A percentile compares a stretch with the other conserved stretches of the same genome.
phyloP scores from a whole-genome alignment of 2,797 vertebrate genomes.

The Spatula versicolor region DNA sequence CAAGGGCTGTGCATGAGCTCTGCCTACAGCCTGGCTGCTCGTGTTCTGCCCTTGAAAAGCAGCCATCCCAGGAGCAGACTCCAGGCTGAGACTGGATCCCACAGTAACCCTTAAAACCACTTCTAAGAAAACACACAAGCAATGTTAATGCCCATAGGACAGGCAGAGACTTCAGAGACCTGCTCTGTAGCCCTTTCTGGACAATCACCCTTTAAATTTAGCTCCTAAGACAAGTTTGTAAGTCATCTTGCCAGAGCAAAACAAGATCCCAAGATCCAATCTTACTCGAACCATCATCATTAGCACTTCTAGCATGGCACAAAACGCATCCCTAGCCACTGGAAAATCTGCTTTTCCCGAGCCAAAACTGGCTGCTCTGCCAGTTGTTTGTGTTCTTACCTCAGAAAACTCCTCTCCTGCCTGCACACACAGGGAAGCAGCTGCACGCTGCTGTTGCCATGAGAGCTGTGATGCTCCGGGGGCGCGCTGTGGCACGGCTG shows the following conservation, averaged over 20 bases:
- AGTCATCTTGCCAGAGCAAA: background rate
- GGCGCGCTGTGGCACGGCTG: background rate
- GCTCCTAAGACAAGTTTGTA: background rate
- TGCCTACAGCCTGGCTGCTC: background rate
- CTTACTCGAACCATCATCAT: background rate
- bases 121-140: background rate
- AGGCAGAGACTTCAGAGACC: background rate
- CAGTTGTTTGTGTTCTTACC: slow-evolving; percentile 16
- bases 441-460: slow-evolving; percentile 36
- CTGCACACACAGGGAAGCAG: background rate
- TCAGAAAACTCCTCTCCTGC: slow-evolving; percentile 44
- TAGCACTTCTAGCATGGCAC: background rate
- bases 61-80: background rate
- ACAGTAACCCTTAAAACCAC: background rate
- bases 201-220: background rate
- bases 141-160: background rate
- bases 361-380: background rate
- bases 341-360: background rate
- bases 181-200: background rate
- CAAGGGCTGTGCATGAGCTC: background rate
- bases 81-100: background rate
- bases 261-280: background rate
- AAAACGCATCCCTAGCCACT: background rate
- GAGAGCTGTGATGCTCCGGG: background rate
- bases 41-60: background rate